These are phyloP conservation scores for Papilio demoleus DNA, from an alignment of 2,888 invertebrate genomes.

Conservation along the genomic window DNA sequence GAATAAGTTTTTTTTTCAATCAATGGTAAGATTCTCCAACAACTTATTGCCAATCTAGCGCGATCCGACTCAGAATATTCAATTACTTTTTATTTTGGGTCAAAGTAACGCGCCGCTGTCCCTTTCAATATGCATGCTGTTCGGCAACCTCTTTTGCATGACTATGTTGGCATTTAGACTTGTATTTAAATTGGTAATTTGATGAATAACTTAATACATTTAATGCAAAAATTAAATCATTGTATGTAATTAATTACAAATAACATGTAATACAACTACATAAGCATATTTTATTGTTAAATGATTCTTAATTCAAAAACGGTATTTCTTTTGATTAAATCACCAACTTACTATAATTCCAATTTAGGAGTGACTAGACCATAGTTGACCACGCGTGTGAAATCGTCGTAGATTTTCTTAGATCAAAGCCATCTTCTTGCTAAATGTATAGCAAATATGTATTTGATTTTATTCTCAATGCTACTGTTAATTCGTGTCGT, in stretches of 20 bases:
- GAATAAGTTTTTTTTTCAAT: constrained; percentile 21
- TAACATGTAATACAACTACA: background rate
- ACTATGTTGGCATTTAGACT: constrained; percentile 24
- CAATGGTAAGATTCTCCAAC: constrained; percentile 36
- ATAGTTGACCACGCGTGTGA: no score
- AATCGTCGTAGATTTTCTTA: constrained; percentile 9
- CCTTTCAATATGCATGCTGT: constrained; percentile 38
- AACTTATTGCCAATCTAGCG: constrained; percentile 21
- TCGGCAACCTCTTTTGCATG: constrained; percentile 25
- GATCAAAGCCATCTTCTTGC: constrained; percentile 21
- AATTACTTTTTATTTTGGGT: constrained; percentile 40
- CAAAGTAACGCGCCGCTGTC: constrained; percentile 36
- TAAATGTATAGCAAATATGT: no score
- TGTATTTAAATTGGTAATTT: constrained; percentile 23
- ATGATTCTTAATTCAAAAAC: background rate
- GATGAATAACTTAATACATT: constrained; percentile 13
- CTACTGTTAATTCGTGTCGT: background rate
- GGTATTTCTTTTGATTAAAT: background rate
- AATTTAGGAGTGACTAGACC: no score
- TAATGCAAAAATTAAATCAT: constrained; percentile 14
- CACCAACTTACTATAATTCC: background rate
- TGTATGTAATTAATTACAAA: constrained; percentile 8
- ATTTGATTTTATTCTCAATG: background rate
- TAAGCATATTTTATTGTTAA: background rate
- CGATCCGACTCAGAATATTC: constrained; percentile 32